Evolutionary conservation across 2,113 vertebrate species (phyloP).

Genomic region (Zosterops lateralis): DNA sequence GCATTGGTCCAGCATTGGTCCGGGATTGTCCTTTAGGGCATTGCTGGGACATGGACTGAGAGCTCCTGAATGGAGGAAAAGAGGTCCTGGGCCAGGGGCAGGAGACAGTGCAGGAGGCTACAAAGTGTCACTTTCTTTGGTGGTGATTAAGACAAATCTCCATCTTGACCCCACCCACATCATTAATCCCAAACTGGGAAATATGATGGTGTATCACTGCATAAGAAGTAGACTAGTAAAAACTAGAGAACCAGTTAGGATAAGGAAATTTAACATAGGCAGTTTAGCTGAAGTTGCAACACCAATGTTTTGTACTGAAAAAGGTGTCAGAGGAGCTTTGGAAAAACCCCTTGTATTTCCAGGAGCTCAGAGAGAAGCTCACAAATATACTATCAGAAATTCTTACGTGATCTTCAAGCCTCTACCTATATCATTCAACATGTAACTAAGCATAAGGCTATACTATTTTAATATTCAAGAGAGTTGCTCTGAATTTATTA

Average conservation of each 20-base stretch:
- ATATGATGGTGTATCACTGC: neutral
- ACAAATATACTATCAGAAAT: neutral
- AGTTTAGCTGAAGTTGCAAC: neutral
- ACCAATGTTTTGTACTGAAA: neutral
- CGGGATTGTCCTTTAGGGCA: neutral
- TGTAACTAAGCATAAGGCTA: neutral
- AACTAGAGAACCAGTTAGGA: neutral
- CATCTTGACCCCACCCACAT: neutral
- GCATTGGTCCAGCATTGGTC: rapidly evolving
- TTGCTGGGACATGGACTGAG: rapidly evolving
- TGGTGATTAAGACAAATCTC: neutral
- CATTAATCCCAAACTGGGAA: neutral
- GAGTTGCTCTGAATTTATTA: neutral
- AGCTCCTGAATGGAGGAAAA: rapidly evolving
- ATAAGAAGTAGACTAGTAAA: neutral
- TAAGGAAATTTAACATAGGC: neutral
- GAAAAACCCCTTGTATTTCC: neutral
- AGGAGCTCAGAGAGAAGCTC: neutral
- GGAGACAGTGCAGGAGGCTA: neutral
- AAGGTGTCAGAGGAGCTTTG: neutral
- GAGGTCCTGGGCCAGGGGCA: neutral
- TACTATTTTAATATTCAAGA: neutral
- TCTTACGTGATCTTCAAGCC: neutral
- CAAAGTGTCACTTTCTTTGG: neutral
- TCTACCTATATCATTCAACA: neutral